Percentiles rank a stretch among this genome's conserved stretches.
These are phyloP conservation scores for Prionace glauca DNA, from an alignment of 2,797 vertebrate genomes.

Conservation along the genomic window DNA sequence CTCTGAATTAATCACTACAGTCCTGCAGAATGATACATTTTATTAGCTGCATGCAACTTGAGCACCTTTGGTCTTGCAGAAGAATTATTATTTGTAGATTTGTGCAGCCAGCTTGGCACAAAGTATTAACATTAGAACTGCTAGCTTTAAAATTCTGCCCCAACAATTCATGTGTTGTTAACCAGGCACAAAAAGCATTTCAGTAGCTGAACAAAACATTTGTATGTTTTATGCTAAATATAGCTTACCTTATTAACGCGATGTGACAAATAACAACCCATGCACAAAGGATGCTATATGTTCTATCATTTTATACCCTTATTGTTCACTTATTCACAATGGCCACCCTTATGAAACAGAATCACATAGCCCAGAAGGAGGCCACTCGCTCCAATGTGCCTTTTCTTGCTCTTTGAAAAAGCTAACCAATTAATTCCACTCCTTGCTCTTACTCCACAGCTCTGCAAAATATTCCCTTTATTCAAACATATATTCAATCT, in stretches of 20 bases:
- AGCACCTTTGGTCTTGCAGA: neutral
- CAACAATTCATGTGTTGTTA: neutral
- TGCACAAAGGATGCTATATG: neutral
- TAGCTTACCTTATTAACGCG: neutral
- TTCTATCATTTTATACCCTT: neutral
- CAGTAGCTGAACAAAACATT: neutral
- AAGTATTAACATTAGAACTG: slow-evolving; percentile 30
- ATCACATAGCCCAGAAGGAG: neutral
- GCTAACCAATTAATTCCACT: neutral
- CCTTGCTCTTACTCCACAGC: neutral
- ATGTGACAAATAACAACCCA: neutral
- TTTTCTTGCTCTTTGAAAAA: neutral
- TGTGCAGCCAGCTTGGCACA: neutral
- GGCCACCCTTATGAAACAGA: neutral
- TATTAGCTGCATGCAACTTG: slow-evolving; percentile 26
- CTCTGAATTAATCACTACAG: slow-evolving; percentile 16
- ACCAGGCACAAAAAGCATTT: neutral
- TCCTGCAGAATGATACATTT: slow-evolving; percentile 12
- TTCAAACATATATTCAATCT: neutral
- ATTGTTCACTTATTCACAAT: neutral
- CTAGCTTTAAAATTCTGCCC: neutral
- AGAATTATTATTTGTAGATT: slow-evolving; percentile 33
- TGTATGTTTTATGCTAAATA: neutral
- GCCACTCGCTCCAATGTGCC: neutral
- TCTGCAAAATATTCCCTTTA: neutral